Conservation (phyloP, 2,888 invertebrate genomes). For the Tachystola acroxantha region DNA sequence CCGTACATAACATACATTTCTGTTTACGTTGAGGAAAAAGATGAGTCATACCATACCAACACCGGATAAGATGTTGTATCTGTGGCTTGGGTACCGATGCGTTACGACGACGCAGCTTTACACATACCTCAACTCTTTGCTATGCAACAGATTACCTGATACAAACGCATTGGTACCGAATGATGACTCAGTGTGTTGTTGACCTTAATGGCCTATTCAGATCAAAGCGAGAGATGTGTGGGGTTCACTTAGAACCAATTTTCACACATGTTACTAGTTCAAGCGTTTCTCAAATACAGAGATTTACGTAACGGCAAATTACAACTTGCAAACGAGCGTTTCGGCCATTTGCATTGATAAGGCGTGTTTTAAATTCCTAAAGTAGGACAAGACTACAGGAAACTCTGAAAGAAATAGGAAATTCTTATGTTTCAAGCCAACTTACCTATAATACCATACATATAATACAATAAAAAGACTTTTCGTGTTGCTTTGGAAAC, state of each 20-base stretch:
- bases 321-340: background rate
- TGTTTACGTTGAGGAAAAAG: too few relatives aligned
- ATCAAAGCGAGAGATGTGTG: background rate
- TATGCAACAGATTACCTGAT: conserved; percentile 5
- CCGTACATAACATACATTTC: too few relatives aligned
- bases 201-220: conserved; percentile 8
- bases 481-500: too few relatives aligned
- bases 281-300: background rate
- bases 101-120: conserved; percentile 8
- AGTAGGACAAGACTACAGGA: conserved; percentile 7
- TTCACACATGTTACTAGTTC: background rate
- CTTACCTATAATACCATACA: too few relatives aligned
- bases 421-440: too few relatives aligned
- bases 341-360: conserved; percentile 5
- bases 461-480: too few relatives aligned
- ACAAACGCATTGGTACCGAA: conserved; percentile 7
- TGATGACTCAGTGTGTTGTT: conserved; percentile 13
- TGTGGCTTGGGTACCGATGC: conserved; percentile 11
- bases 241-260: background rate
- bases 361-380: background rate
- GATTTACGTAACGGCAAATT: background rate
- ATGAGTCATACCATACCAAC: conserved; percentile 15
- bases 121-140: conserved; percentile 4
- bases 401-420: too few relatives aligned
- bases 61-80: conserved; percentile 9